Base-by-base conservation (phyloP, 2,113 vertebrate species). In the Eleginops maclovinus region DNA sequence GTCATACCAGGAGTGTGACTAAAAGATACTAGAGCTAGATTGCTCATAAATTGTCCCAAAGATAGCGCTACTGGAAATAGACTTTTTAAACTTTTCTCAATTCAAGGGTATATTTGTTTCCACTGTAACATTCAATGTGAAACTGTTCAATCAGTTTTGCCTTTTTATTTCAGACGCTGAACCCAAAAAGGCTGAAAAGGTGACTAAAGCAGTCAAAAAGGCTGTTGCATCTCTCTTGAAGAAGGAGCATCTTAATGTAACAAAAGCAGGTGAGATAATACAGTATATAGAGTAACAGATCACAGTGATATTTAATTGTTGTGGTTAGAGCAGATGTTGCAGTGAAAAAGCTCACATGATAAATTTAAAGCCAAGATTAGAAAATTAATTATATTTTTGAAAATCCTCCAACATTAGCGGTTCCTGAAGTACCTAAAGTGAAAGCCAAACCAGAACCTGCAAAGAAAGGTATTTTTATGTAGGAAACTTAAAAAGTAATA, bases 171-270 rank as follows among this genome's bases (percentile, higher is more conserved):
- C 71, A 92, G 91, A 85, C 2, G 6, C 49, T 24, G n/a, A 5
- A 69, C 44, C 22, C 12, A 44, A 74, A 69, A 81, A 54, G 61
- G 6, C 67, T 47, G 46, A 24, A 22, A 77, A n/a, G 16, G 58
- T 9, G 61, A 69, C 89, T 21, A 73, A 54, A 77, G 47, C 65
- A 2, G 50, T 74, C 9, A 88, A 84, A 53, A 78, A 51, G 40
- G 54, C 61, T 15, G 61, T 81, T 11, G 47, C 58, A 0, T 77
- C 85, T 41, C 43, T 88, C 12, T 71, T 88, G 26, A 92, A 78
- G 36, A 92, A 80, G 74, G 86, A 87, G 58, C 89, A 89, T 46
- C 72, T 89, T 22, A 92, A 92, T 58, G 49, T 85, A 17, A 91
- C 91, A 46, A 82, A 86, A 90, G 26, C 77, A 76, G 89, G 91